Conservation (phyloP, 2,888 invertebrate species). For the Xanthorhoe spadicearia region DNA sequence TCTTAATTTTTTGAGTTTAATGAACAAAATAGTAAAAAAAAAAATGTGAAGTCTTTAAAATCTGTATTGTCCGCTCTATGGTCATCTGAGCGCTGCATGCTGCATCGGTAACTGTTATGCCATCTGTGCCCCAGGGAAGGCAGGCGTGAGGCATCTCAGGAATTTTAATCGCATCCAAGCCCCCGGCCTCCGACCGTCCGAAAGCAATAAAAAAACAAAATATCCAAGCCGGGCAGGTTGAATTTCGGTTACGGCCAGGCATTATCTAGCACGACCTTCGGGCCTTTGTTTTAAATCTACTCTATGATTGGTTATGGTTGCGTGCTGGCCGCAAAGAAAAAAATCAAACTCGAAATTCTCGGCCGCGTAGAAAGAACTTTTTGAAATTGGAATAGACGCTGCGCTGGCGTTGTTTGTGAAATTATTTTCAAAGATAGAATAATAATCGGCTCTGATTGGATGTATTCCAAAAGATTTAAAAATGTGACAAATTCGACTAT, state of each 20-base stretch:
- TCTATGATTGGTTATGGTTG: slow-evolving; percentile 36
- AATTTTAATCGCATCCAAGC: slow-evolving; percentile 83
- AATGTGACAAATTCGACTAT: slow-evolving; percentile 42
- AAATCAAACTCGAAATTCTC: too few relatives aligned
- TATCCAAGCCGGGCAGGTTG: slow-evolving; percentile 60
- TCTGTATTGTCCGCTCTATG: slow-evolving; percentile 58
- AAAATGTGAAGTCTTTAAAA: slow-evolving; percentile 13
- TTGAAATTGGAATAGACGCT: slow-evolving; percentile 10
- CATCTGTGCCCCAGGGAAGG: slow-evolving; percentile 51
- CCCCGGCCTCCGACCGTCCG: slow-evolving; percentile 61
- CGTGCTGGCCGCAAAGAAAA: slow-evolving; percentile 28
- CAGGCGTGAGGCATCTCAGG: slow-evolving; percentile 80
- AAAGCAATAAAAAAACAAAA: slow-evolving; percentile 72
- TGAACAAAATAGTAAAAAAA: not conserved
- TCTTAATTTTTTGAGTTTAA: not conserved
- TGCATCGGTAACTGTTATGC: slow-evolving; percentile 44
- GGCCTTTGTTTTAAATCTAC: slow-evolving; percentile 51
- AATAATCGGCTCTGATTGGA: slow-evolving; percentile 28
- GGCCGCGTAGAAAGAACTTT: slow-evolving; percentile 11
- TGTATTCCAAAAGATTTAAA: slow-evolving; percentile 32
- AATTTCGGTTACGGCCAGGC: slow-evolving; percentile 68
- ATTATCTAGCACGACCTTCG: slow-evolving; percentile 58
- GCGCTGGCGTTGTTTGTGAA: not conserved
- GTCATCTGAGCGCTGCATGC: slow-evolving; percentile 59
- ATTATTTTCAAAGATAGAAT: slow-evolving; percentile 10